Evolutionary conservation across 2,797 vertebrate species (phyloP).

Genomic region (Mus minutoides): DNA sequence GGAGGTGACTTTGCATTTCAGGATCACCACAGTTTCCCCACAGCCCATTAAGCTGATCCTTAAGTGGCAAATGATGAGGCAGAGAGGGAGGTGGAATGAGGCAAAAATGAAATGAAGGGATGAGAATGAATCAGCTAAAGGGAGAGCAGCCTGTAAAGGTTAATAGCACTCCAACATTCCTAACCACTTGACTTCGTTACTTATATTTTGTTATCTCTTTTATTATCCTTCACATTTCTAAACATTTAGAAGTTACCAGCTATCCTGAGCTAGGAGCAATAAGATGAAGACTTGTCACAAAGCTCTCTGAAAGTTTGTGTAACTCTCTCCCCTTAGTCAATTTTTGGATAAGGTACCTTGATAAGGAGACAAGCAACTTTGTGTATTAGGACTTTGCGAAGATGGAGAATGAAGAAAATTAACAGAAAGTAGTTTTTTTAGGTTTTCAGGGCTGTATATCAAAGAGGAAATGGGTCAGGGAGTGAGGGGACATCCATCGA

Average conservation of each 20-base stretch:
- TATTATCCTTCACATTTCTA: constrained; percentile 11
- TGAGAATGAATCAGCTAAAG: constrained; percentile 10
- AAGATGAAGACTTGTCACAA: constrained; percentile 16
- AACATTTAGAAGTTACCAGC: neutral
- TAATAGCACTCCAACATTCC: neutral
- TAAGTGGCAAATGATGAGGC: constrained; percentile 31
- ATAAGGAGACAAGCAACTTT: neutral
- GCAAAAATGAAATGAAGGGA: constrained; percentile 6
- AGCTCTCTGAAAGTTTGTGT: neutral
- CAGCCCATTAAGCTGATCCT: constrained; percentile 28
- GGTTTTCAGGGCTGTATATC: neutral
- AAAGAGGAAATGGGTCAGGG: constrained; percentile 8
- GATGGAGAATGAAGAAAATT: neutral
- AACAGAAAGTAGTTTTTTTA: neutral
- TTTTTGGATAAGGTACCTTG: neutral
- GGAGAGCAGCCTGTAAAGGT: neutral
- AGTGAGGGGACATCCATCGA: neutral
- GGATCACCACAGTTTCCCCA: neutral
- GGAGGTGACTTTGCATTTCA: constrained; percentile 41
- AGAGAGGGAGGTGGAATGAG: neutral
- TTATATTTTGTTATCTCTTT: neutral
- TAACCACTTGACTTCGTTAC: neutral
- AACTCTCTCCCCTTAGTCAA: neutral
- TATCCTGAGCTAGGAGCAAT: neutral
- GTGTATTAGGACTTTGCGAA: neutral